Conservation (phyloP, 2,888 invertebrate genomes). For the Lithophane ornitopus region DNA sequence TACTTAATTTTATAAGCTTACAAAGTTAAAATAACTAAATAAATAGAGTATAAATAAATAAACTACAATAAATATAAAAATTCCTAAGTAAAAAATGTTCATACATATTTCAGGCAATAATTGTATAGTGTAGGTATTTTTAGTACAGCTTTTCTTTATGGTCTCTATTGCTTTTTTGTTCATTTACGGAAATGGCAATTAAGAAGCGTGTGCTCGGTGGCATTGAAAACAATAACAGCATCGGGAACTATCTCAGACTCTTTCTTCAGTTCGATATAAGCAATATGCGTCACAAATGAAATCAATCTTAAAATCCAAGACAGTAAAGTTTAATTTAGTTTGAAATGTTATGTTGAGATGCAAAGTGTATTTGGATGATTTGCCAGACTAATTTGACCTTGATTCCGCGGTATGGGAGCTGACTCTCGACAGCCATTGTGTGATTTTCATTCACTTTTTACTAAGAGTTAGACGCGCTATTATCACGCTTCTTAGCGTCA, state of each 20-base stretch:
- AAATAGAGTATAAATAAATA: no score
- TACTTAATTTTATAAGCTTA: no score
- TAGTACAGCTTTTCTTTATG: slow-evolving; percentile 23
- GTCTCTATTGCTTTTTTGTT: slow-evolving; percentile 73
- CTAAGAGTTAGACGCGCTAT: slow-evolving; percentile 70
- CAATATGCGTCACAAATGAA: slow-evolving; percentile 32
- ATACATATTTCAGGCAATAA: no score
- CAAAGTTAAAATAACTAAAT: no score
- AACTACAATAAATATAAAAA: no score
- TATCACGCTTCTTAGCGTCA: slow-evolving; percentile 69
- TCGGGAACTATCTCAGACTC: slow-evolving; percentile 86
- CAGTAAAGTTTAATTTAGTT: slow-evolving; percentile 60
- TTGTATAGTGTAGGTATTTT: background rate
- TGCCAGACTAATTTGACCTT: slow-evolving; percentile 87
- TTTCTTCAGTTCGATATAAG: slow-evolving; percentile 76
- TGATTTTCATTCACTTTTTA: slow-evolving; percentile 86
- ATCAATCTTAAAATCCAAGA: slow-evolving; percentile 36
- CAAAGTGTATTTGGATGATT: slow-evolving; percentile 81
- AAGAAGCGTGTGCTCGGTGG: slow-evolving; percentile 82
- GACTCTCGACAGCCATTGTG: slow-evolving; percentile 83
- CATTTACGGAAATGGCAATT: slow-evolving; percentile 85
- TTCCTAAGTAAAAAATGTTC: no score
- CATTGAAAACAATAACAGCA: slow-evolving; percentile 86
- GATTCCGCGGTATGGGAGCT: slow-evolving; percentile 83
- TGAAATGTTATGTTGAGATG: slow-evolving; percentile 59